Base-by-base conservation (phyloP, 1,140 invertebrate genomes). In the Drosophila azteca region DNA sequence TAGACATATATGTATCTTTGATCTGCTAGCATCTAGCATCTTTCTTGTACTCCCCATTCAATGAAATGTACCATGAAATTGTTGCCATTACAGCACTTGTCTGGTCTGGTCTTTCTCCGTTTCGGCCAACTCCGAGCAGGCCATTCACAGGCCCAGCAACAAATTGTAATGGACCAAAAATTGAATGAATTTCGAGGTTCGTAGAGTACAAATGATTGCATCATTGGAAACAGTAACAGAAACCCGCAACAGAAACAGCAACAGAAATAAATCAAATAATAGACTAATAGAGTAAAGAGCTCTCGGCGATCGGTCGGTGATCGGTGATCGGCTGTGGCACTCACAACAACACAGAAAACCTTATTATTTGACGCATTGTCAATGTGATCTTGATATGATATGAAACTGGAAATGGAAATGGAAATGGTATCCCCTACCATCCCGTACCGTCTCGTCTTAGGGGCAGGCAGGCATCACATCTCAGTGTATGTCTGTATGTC, bases 351-450 rank as follows among this genome's bases (percentile, higher is more conserved):
- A 63, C 44, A 29, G 45, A 67, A 51, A 72, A 72, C 35, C 59
- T 79, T 82, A 88, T 85, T 85, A 87, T 88, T 83, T 88, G 83
- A 88, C 84, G 83, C 84, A 88, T 88, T 88, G 83, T 88, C 83
- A 88, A 89, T 77, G 76, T 84, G 83, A 88, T 88, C 83, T 87
- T 89, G 84, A 88, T 88, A 88, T 13, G 35, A 83, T 66, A 79
- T 52, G 75, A 70, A 70, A 70, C 67, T 70, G 67, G 67, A 70
- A 70, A 70, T 69, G 67, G 64, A 69, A 39, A 39, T 39, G 35
- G 35, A 13, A 39, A 20, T 20, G 17, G 17, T 20, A 20, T 1
- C 17, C 17, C 17, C 17, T 20, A 1, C 1, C 17, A 1, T 20
- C 17, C 17, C 17, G 17, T 20, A 11, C 31, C 31, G 4, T n/a